Base-by-base conservation (phyloP, 2,888 invertebrate species). In the Laspeyria flexula region DNA sequence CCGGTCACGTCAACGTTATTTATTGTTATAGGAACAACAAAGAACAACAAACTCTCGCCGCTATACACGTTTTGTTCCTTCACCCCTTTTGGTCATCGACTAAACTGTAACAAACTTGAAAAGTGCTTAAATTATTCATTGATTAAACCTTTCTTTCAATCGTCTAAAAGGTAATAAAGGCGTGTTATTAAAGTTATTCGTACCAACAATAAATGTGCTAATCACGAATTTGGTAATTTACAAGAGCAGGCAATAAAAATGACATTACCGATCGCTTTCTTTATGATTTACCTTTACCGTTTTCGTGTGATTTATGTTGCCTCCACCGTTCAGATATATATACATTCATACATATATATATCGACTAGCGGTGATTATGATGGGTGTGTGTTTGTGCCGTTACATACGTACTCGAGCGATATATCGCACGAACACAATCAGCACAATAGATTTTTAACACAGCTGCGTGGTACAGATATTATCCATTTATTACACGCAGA, bases 1-100 rank as follows among this genome's bases (percentile, higher is more conserved):
- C 90, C 59, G 84, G 88, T 90, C 90, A 89, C 89, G 90, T 89
- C 84, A 83, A 72, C 76, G 75, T 88, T 88, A 89, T 90, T 90
- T 90, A 89, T 90, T 86, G 85, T 86, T 87, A 84, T 85, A 76
- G 86, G 81, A 83, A 83, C 77, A 83, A 80, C 79, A 83, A 78
- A 79, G 78, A 82, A 82, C 77, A 83, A 85, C 79, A 84, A 83
- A 81, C 75, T 77, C 71, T 70, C 73, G 71, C 65, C 70, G 66
- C 67, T 73, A 71, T 77, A 76, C 79, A 75, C 77, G 78, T 81
- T 85, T 84, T 79, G 81, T 75, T 43, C 73, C 63, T 73, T 68
- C 65, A 77, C 70, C 74, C 66, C 65, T 79, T 74, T 79, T 72
- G 59, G 65, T 65, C 65, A 53, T 65, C 58, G 56, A 68, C 34